Evolutionary conservation across 1,140 invertebrate genomes (phyloP).

Genomic region (Scaptomyza pallida): DNA sequence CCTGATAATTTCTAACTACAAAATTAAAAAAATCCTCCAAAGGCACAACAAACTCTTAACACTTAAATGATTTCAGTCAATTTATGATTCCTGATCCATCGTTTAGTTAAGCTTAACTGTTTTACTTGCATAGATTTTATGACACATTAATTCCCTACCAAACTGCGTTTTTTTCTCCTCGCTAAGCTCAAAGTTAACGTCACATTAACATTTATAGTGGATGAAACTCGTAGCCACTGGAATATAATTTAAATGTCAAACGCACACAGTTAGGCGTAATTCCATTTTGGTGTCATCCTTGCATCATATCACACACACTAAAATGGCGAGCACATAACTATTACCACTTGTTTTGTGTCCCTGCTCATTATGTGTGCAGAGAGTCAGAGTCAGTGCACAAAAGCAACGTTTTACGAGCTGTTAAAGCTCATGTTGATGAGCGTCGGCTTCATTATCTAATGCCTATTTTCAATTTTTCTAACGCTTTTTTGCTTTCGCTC

Average conservation of each 20-base stretch:
- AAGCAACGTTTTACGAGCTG: constrained; percentile 56
- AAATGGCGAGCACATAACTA: constrained; percentile 7
- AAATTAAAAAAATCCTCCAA: no score
- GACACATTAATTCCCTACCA: neutral
- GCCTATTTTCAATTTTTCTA: constrained; percentile 72
- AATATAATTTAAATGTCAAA: constrained; percentile 20
- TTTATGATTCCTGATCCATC: no score
- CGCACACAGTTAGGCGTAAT: neutral
- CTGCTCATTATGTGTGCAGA: neutral
- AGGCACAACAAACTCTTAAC: no score
- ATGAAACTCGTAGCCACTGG: neutral
- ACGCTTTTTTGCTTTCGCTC: constrained; percentile 45
- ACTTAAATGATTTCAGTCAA: no score
- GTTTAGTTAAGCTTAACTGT: neutral
- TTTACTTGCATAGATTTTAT: neutral
- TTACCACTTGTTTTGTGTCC: neutral
- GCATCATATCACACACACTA: neutral
- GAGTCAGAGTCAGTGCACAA: neutral
- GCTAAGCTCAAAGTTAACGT: neutral
- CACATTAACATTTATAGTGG: constrained; percentile 27
- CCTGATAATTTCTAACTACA: no score
- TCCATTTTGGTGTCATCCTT: neutral
- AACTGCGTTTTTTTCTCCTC: neutral
- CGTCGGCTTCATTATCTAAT: constrained; percentile 63
- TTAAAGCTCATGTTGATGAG: constrained; percentile 47